Evolutionary conservation across 2,888 invertebrate species (phyloP).

Genomic region (Eurois occulta): DNA sequence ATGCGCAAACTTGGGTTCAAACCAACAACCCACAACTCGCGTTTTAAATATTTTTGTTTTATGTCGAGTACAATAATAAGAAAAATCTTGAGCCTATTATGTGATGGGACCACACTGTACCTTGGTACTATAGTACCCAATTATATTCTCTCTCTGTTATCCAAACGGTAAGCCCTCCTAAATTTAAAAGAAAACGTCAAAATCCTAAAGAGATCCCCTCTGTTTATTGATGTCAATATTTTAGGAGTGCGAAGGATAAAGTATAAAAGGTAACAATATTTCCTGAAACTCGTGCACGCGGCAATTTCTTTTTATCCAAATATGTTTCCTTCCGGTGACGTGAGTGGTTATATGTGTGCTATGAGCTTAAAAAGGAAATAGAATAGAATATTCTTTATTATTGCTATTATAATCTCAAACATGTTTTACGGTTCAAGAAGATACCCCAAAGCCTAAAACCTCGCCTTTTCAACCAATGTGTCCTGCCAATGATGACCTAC

Average conservation of each 20-base stretch:
- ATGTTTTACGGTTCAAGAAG: too few species aligned
- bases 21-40: too few species aligned
- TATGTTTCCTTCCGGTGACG: constrained; percentile 27
- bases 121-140: not conserved
- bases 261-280: constrained; percentile 23
- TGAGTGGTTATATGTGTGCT: not conserved
- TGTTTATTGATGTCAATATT: constrained; percentile 13
- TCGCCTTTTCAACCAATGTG: too few species aligned
- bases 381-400: too few species aligned
- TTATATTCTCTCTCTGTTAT: not conserved
- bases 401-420: too few species aligned
- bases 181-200: not conserved
- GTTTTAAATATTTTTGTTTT: not conserved
- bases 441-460: too few species aligned
- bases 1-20: too few species aligned
- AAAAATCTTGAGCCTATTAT: not conserved
- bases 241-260: constrained; percentile 24
- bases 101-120: not conserved
- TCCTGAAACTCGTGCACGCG: constrained; percentile 15
- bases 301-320: constrained; percentile 18
- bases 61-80: not conserved
- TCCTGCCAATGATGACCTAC: too few species aligned
- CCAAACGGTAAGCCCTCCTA: too few species aligned
- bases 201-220: not conserved
- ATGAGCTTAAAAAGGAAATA: not conserved